These are phyloP conservation scores for Trilocha varians DNA, from an alignment of 2,888 invertebrate genomes.

Conservation along the genomic window DNA sequence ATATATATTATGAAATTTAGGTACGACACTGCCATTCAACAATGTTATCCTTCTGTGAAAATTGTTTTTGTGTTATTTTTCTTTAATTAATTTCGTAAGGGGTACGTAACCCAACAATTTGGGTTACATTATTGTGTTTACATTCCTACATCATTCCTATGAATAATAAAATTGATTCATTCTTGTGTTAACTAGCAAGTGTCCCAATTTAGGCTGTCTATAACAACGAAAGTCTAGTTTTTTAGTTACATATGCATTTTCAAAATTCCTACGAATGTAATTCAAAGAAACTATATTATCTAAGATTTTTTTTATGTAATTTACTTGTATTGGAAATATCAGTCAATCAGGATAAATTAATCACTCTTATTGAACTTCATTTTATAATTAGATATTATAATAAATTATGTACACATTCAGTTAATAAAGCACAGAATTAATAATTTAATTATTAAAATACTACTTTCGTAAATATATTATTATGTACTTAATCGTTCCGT, in stretches of 20 bases:
- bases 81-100: neutral
- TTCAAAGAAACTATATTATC: no score
- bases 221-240: conserved; percentile 64
- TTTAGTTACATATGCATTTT: conserved; percentile 32
- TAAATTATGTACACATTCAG: no score
- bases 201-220: conserved; percentile 61
- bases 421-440: neutral
- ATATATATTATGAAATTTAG: conserved; percentile 62
- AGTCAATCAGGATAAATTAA: no score
- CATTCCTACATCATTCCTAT: neutral
- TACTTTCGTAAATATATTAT: conserved; percentile 1
- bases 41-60: neutral
- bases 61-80: conserved; percentile 1
- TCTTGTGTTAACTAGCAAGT: conserved; percentile 25
- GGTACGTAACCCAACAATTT: no score
- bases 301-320: no score
- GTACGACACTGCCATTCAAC: conserved; percentile 56
- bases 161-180: conserved; percentile 19
- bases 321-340: no score
- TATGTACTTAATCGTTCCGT: conserved; percentile 20
- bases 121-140: no score
- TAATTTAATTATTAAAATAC: neutral
- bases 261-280: conserved; percentile 9
- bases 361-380: no score
- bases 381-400: no score